phyloP scores from a whole-genome alignment of 2,888 invertebrate species.

The Endotricha flammealis region DNA sequence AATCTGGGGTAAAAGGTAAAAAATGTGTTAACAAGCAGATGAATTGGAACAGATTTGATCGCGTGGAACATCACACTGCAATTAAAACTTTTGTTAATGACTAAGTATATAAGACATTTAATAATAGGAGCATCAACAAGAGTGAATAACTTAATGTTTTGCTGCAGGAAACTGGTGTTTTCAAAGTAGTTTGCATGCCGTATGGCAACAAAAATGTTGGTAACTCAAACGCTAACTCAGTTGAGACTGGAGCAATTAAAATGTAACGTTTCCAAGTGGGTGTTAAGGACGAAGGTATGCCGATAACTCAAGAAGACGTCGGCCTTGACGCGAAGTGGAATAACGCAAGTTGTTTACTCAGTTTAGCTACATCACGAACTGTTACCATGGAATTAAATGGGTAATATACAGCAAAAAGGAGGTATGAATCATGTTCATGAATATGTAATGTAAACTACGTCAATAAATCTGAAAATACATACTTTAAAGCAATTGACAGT shows the following conservation, averaged over 20 bases:
- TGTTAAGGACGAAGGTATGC: slow-evolving; percentile 23
- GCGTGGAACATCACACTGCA: no score
- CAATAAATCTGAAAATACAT: neutral
- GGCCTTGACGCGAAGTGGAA: slow-evolving; percentile 36
- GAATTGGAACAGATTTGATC: neutral
- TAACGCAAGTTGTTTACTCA: slow-evolving; percentile 22
- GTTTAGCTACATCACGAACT: slow-evolving; percentile 14
- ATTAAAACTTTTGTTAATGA: no score
- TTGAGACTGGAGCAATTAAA: slow-evolving; percentile 10
- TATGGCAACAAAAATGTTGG: slow-evolving; percentile 4
- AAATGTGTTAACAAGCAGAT: neutral
- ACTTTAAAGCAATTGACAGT: no score
- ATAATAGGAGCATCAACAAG: no score
- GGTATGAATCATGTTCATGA: neutral
- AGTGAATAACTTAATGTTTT: no score
- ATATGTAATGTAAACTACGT: neutral
- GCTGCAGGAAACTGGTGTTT: slow-evolving; percentile 11
- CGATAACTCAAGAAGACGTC: slow-evolving; percentile 27
- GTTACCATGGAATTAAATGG: neutral
- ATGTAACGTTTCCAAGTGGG: slow-evolving; percentile 9
- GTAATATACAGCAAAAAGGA: neutral
- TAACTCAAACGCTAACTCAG: slow-evolving; percentile 6
- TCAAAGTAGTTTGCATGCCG: slow-evolving; percentile 10
- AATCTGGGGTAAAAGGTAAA: neutral
- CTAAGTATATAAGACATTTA: no score